Conservation (phyloP, 2,888 invertebrate genomes). For the Bombylius discolor region DNA sequence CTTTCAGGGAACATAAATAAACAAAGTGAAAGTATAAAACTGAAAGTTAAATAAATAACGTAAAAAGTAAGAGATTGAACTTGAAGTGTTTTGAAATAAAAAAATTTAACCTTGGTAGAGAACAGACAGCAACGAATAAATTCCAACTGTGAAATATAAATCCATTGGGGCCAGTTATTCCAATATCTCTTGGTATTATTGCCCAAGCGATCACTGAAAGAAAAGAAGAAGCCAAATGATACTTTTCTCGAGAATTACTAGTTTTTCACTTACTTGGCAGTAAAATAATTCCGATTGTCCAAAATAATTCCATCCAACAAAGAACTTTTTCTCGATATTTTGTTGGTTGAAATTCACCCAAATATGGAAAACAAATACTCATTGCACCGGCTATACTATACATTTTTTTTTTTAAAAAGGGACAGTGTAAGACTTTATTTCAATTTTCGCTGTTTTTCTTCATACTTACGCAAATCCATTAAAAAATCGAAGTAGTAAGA, state of each 20-base stretch:
- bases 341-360: constrained; percentile 70
- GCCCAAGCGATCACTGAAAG: constrained; percentile 60
- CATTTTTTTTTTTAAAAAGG: too few species aligned
- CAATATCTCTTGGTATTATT: constrained; percentile 54
- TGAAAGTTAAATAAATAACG: constrained; percentile 3
- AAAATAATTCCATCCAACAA: constrained; percentile 78
- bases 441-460: too few species aligned
- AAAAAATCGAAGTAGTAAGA: constrained; percentile 58
- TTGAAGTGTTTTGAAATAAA: not conserved
- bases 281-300: constrained; percentile 65
- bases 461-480: constrained; percentile 67
- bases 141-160: constrained; percentile 71
- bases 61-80: too few species aligned
- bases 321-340: constrained; percentile 67
- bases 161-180: constrained; percentile 38
- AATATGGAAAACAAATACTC: constrained; percentile 70
- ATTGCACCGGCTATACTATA: constrained; percentile 64
- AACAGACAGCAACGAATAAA: constrained; percentile 63
- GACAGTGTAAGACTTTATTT: too few species aligned
- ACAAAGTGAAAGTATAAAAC: constrained; percentile 41
- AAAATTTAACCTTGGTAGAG: constrained; percentile 44
- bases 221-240: too few species aligned
- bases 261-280: constrained; percentile 47
- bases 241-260: too few species aligned
- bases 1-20: constrained; percentile 65